Evolutionary conservation across 2,797 vertebrate genomes (phyloP), one percentile per base, ranked within the genome.

Genomic region (Notolabrus celidotus): DNA sequence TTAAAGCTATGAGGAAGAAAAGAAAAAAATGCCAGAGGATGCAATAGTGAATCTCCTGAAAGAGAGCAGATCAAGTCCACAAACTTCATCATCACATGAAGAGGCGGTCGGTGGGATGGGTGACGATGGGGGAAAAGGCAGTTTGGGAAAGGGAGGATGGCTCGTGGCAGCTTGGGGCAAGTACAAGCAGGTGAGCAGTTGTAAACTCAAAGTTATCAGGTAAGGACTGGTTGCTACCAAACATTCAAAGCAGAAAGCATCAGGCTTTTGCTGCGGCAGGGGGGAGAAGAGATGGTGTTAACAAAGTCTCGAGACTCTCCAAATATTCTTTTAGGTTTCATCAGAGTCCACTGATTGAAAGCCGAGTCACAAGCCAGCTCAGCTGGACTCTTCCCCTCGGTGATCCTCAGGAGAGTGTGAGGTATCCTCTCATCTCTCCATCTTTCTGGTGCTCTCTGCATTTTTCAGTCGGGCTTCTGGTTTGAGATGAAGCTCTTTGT

Each of bases 191-290:
- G 88, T 82, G 82, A 82, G 83, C 49, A 75, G 71, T 79, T 86
- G 89, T 88, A 89, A 92, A 91, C 86, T 85, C 80, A 86, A 86
- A 85, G 89, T 86, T 46, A 86, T 88, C 71, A 84, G 92, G 81
- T 87, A 88, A 89, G 78, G 78, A 80, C 68, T 86, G 85, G 86
- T 92, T 89, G 84, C 86, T 92, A 93, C 89, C 87, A 92, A 92
- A 93, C 92, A 95, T 92, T 95, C 92, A 93, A 86, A 94, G 91
- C 92, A 92, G 82, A 92, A 92, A 90, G 86, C 90, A 55, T 85
- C 74, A 86, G 74, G 88, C 90, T 92, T 91, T 86, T 85, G 85
- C 92, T 91, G 91, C 84, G 78, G 83, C 74, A 81, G 72, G 82
- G 82, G 73, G 68, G 65, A 83, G 74, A 79, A 82, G 78, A 84